Base-by-base conservation (phyloP, 1,140 invertebrate species). In the Leucophenga varia region DNA sequence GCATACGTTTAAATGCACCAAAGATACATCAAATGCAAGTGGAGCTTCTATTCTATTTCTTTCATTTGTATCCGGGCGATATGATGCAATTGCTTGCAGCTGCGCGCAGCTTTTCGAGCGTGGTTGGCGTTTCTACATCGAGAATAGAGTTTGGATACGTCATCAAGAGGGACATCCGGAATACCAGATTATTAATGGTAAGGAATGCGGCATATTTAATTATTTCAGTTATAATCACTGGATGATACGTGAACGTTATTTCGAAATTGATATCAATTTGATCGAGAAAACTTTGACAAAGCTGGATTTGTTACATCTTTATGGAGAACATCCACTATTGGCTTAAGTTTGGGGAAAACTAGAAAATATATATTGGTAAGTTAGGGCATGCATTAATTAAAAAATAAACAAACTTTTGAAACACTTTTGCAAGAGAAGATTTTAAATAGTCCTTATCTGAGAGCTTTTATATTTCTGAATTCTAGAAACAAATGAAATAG, bases 61-160 rank as follows among this genome's bases (percentile, higher is more conserved):
- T 67, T 14, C 68, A 67, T 13, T 57, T 38, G 5, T 68, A 49
- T 42, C 54, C 64, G 0, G 54, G 54, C 3, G 63, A 67, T 37
- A 51, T 67, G 64, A 50, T 67, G 63, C 63, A 67, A 46, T 28
- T 67, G 63, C 21, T 67, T 16, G 47, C 56, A 0, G 64, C 63
- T 1, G 64, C 63, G 64, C 63, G 4, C 59, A 68, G 16, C 22
- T 67, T 22, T 64, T 54, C 2, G 56, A 68, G 14, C 59, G 63
- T 0, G 51, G 47, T 13, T 67, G 63, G 63, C 63, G 63, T 10
- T 67, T 38, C 14, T 59, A 67, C 25, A 63, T 52, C 4, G 17
- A 37, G 6, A 51, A 63, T 13, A 49, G 37, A 1, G 5, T 63
- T 2, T 67, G 63, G 63, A 20, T 67, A 2, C 54, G 36, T 0